A percentile compares a stretch with the other conserved stretches of the same genome.
These are phyloP conservation scores for Novumbra hubbsi DNA, from an alignment of 2,797 vertebrate species.

Conservation along the genomic window DNA sequence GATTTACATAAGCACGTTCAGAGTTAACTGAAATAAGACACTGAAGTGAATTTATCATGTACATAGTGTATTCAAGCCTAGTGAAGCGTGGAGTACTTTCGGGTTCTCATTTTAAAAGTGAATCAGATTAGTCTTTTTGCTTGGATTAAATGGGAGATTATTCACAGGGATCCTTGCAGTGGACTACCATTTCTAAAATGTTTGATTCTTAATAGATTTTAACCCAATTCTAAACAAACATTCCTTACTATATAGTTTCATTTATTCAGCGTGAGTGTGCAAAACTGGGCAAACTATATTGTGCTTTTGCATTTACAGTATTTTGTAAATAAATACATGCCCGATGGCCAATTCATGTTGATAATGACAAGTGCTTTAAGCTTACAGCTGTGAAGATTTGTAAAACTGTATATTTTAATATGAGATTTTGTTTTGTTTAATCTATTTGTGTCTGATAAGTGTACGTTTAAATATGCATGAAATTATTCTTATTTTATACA, in stretches of 20 bases:
- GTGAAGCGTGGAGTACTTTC: background rate
- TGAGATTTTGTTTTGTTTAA: background rate
- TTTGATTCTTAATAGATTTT: background rate
- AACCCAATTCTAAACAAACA: background rate
- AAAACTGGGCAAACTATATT: background rate
- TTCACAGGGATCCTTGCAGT: background rate
- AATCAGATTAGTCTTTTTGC: background rate
- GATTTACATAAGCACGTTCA: too few relatives aligned
- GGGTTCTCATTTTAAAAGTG: background rate
- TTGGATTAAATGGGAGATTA: background rate
- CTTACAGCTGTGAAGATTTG: background rate
- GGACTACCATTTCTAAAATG: background rate
- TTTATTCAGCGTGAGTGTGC: background rate
- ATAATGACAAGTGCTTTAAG: background rate
- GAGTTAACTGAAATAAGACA: background rate
- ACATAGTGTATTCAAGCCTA: background rate
- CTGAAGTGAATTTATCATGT: background rate
- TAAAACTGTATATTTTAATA: background rate
- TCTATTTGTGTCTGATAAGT: background rate
- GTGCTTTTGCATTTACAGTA: background rate
- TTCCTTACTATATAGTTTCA: background rate
- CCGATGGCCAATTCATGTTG: background rate
- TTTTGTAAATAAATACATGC: slow-evolving; percentile 4
- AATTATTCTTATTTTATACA: background rate
- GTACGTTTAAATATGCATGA: background rate